Base-by-base conservation (phyloP, 2,888 invertebrate genomes). In the Glyphotaelius pellucidus region DNA sequence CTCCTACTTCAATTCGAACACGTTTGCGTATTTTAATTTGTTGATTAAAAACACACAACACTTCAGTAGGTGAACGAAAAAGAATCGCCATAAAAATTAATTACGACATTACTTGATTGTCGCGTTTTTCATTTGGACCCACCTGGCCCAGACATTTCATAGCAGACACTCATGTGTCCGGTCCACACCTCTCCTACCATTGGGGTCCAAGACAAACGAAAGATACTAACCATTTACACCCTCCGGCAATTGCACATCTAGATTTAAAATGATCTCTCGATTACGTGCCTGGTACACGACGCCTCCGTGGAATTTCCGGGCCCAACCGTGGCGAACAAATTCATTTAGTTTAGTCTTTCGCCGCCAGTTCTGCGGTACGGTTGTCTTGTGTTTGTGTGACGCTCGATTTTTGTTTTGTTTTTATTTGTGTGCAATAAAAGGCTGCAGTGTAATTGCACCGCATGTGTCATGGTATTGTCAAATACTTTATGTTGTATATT, bases 131-230 rank as follows among this genome's bases (percentile, higher is more conserved):
- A 86, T 47, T 92, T 92, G 90, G 52, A 89, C 31, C 42, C 87
- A 92, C 92, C 92, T 91, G 92, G 31, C 90, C 91, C 91, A 92
- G 92, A 92, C 92, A 85, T 87, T 42, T 90, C 47, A 91, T 90
- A 91, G 92, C 92, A 90, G 83, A 38, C 79, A 92, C 87, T 80
- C 89, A 91, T n/a, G n/a, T 47, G 67, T 89, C 38, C 79, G 52
- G 91, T 88, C 38, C 79, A 38, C 91, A 83, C 83, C 9, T 15
- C 67, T 67, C 5, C 67, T 67, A 67, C 19, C 9, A 35, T 67
- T 25, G 67, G 67, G 7, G 25, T 25, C 67, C 25, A 67, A 67
- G 7, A 67, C 25, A 67, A 67, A 67, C 67, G 67, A 67, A 67
- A n/a, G 67, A n/a, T 1, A 67, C n/a, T 67, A n/a, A 67, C 67